Evolutionary conservation across 2,113 vertebrate species (phyloP), one percentile per base, ranked within the genome.

Genomic region (Rhegmatorhina hoffmannsi): DNA sequence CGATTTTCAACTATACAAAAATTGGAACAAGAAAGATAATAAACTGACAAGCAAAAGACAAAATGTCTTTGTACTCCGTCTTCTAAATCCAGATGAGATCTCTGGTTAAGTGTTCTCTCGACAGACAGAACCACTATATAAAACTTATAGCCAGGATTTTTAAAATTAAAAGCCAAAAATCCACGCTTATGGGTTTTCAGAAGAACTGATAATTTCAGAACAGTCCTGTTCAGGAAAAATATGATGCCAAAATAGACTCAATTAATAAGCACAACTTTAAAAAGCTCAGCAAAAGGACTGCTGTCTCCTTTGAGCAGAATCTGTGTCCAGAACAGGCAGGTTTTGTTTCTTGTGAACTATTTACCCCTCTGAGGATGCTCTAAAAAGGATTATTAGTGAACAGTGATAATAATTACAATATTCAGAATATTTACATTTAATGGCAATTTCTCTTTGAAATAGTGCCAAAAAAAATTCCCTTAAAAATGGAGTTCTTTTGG

Each of bases 131-230:
- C 36, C 6, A 2, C 63, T 53, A 23, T 29, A 84, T 96, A 90
- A 93, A 93, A 84, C 43, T 84, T 70, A 86, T 36, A 80, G 95
- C 75, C 91, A 95, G 79, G 40, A 76, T 69, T 87, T 85, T 83
- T 44, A 73, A 94, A 97, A 95, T 74, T 40, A 84, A 64, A 92
- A 74, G 90, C 82, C 90, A 92, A 93, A 95, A 88, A 44, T 70
- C 17, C 68, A 52, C 34, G 31, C 67, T 74, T 76, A 87, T 40
- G 63, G 33, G 34, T 67, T 95, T 93, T 83, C 79, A 92, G 72
- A 80, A 84, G 73, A 85, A 74, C 91, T 80, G 84, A 52, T 78
- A 69, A 94, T 63, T 92, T 88, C 82, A 85, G 58, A 74, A 79
- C 31, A 87, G 75, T 47, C 31, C 81, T 55, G 50, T 62, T 84